Base-by-base conservation (phyloP, 2,797 vertebrate genomes). In the Xerus rutilus region DNA sequence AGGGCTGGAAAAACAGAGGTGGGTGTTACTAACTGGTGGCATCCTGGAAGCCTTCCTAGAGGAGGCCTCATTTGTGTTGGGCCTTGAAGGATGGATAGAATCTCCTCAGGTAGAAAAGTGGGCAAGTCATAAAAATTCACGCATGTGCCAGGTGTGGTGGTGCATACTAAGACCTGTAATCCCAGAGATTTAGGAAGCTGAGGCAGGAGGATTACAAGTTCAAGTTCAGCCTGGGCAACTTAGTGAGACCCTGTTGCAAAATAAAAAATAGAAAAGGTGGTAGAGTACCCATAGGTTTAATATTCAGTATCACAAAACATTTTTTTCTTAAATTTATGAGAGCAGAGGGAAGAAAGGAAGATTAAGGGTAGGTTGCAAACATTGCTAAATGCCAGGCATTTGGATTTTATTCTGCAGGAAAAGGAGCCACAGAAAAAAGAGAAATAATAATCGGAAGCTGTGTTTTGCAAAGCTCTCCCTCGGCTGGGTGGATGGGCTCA, bases 381-480 rank as follows among this genome's bases (percentile, higher is more conserved):
- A 9, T 49, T 89, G 43, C 90, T 47, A 35, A 95, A 59, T 85
- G 64, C 54, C 43, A 78, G 84, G 35, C 30, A 59, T 47, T 89
- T 93, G 54, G 62, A 76, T 92, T 92, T 89, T 84, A 76, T 54
- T 91, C 70, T 91, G 18, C 52, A 54, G 23, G 64, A 47, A 57
- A 94, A 91, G 74, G 13, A 57, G 2, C 12, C 32, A 65, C 2
- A 39, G 69, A 88, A 92, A 87, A 52, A 76, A 54, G 32, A 79
- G n/a, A 28, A 87, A 64, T 39, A n/a, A n/a, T 1, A 25, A 65
- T 49, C 57, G 72, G 79, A 86, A 74, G 39, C 23, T 88, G 30
- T 52, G 32, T 91, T 93, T 92, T 86, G 45, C 73, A 95, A 84
- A 92, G 67, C 12, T 79, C 57, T 67, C 84, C 73, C 74, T 94